Percentiles rank a stretch among this genome's conserved stretches.
Conservation (phyloP, 2,113 vertebrate genomes). For the Rhombomys opimus region DNA sequence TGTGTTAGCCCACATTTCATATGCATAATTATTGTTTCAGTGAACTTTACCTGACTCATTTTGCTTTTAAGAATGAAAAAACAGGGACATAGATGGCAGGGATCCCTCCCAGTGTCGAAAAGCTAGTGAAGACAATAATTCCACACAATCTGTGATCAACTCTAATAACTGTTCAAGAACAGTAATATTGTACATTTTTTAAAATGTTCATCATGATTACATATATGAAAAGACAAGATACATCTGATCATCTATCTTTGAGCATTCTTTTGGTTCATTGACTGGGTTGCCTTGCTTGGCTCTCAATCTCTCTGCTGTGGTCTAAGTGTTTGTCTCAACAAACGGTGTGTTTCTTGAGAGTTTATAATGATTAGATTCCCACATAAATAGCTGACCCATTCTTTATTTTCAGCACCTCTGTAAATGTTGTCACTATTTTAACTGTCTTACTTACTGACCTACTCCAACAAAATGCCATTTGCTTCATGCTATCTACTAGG, state of each 20-base stretch:
- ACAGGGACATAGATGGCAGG: background rate
- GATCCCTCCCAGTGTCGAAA: background rate
- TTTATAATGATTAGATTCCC: background rate
- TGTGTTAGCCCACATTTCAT: background rate
- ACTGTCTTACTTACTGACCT: background rate
- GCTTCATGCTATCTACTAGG: fast-evolving
- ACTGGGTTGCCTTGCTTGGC: background rate
- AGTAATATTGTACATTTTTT: background rate
- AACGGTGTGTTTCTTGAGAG: background rate
- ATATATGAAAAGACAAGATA: background rate
- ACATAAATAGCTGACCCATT: background rate
- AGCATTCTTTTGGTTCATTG: background rate
- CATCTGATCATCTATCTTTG: background rate
- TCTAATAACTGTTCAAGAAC: background rate
- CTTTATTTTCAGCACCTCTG: background rate
- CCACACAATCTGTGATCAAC: background rate
- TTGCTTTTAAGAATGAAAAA: background rate
- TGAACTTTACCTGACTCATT: background rate
- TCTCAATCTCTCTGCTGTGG: background rate
- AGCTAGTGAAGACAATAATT: background rate
- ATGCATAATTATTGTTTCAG: background rate
- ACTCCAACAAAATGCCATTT: background rate
- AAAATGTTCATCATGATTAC: background rate
- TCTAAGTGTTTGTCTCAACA: background rate
- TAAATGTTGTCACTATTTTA: background rate